Evolutionary conservation across 2,797 vertebrate species (phyloP), one percentile per base, ranked within the genome.

Genomic region (Pipistrellus pygmaeus): DNA sequence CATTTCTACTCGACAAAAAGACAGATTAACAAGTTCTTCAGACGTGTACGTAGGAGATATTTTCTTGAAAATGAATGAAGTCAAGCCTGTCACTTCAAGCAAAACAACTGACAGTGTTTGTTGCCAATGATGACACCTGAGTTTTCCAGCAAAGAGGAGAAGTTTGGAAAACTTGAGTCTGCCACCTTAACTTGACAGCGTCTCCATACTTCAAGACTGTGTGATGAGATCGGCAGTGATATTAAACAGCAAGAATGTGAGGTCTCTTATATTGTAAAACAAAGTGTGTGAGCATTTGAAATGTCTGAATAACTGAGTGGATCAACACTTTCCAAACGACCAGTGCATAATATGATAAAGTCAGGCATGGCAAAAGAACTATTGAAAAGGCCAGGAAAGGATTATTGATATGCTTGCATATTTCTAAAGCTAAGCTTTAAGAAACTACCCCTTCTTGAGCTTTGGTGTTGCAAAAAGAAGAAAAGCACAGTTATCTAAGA

Each of bases 61-160:
- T 94, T 95, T 94, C 91, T 87, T 69, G 5, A 91, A 91, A 92
- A 51, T 62, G 71, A 93, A n/a, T 80, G 81, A 91, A 92, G 55
- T 77, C 48, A 48, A 86, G 73, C 21, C n/a, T 88, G 76, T 30
- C 64, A 68, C 27, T 80, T 91, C 51, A 64, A 95, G 77, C 90
- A 92, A 93, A 96, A 85, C 81, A 90, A 32, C 88, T 69, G 80
- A 76, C 12, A 72, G 38, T 35, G 23, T 88, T 41, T 81, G 48
- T 90, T 92, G 71, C n/a, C 51, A 85, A 12, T 12, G 55, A 72
- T 27, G 85, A 88, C 46, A 85, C 38, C 48, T 72, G 71, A 84
- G 25, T 35, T 93, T 95, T 89, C 78, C 38, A 88, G 60, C 18
- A 84, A 78, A 91, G 80, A 81, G 27, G 44, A 84, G 72, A 66